These are phyloP conservation scores for Ariopsis seemanni DNA, from an alignment of 2,113 vertebrate genomes.

Conservation along the genomic window DNA sequence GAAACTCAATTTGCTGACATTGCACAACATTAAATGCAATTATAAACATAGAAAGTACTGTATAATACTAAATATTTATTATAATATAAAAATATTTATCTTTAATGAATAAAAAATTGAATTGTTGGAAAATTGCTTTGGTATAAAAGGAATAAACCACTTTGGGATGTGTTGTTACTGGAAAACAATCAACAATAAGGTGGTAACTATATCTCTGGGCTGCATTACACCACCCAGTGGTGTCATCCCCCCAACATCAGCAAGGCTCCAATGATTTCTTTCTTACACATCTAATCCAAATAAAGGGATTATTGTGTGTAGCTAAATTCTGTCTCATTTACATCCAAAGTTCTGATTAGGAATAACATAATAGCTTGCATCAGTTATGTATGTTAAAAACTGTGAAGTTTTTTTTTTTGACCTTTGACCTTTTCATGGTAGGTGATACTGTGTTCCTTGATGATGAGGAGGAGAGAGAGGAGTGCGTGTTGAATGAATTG, in stretches of 20 bases:
- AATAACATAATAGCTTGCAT: neutral
- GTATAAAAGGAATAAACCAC: neutral
- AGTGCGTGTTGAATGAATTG: conserved; percentile 89
- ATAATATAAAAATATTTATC: neutral
- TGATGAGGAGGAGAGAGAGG: conserved; percentile 81
- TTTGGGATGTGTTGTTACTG: neutral
- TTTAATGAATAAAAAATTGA: neutral
- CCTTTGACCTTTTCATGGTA: conserved; percentile 56
- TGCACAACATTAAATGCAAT: too few species aligned
- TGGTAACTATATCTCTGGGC: neutral
- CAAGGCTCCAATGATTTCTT: neutral
- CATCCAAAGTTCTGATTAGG: neutral
- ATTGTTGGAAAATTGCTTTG: neutral
- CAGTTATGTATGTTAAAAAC: neutral
- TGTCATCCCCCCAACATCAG: too few species aligned
- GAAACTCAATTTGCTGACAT: too few species aligned
- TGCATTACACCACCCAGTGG: neutral
- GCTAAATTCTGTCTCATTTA: neutral
- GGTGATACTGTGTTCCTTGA: conserved; percentile 88
- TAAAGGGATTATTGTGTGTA: neutral
- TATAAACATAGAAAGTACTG: neutral
- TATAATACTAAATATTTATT: neutral
- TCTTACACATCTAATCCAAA: neutral
- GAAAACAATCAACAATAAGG: neutral
- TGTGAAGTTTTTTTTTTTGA: too few species aligned